Evolutionary conservation across 2,888 invertebrate genomes (phyloP).

Genomic region (Harmothoe impar): DNA sequence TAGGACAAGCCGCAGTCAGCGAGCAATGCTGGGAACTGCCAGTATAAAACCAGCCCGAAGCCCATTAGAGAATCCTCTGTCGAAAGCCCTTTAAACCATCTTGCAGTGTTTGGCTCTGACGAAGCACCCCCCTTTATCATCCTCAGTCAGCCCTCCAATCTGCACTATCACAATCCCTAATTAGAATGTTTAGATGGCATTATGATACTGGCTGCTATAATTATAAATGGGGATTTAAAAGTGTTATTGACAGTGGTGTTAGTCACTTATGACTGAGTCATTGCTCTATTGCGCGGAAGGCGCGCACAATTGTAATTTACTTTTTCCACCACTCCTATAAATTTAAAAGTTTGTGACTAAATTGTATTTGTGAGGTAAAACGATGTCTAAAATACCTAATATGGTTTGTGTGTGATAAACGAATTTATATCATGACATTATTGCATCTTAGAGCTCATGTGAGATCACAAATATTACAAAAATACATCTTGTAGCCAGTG

Average conservation of each 20-base stretch:
- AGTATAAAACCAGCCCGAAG: background rate
- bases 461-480: too few species aligned
- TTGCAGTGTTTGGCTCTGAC: background rate
- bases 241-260: slow-evolving; percentile 32
- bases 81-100: background rate
- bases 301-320: background rate
- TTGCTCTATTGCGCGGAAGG: background rate
- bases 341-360: background rate
- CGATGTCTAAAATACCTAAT: too few species aligned
- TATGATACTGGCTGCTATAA: background rate
- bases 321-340: background rate
- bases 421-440: too few species aligned
- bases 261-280: slow-evolving; percentile 48
- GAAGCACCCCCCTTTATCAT: slow-evolving; percentile 49
- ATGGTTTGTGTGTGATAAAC: too few species aligned
- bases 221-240: slow-evolving; percentile 34
- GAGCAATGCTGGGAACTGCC: background rate
- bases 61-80: background rate
- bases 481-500: too few species aligned
- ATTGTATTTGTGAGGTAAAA: background rate
- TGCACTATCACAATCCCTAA: background rate
- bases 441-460: too few species aligned
- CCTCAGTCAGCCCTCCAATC: slow-evolving; percentile 9
- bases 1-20: background rate
- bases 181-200: slow-evolving; percentile 53